phyloP scores from a whole-genome alignment of 2,113 vertebrate species.

The Microtus pennsylvanicus region DNA sequence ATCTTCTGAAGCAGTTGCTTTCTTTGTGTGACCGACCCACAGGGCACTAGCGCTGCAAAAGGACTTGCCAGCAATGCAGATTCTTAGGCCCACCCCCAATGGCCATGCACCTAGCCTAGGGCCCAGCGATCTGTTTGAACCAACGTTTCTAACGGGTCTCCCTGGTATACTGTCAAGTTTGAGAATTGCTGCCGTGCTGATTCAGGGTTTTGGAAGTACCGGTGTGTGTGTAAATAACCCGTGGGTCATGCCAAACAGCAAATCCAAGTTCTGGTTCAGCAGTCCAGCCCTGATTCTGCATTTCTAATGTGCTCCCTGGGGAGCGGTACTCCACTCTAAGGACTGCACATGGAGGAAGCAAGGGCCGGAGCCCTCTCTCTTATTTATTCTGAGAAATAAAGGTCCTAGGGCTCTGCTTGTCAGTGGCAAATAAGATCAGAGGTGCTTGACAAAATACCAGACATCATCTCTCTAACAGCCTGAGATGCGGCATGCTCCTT shows the following conservation, averaged over 20 bases:
- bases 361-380: neutral
- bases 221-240: neutral
- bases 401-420: neutral
- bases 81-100: neutral
- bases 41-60: neutral
- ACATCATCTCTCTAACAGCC: constrained; percentile 49
- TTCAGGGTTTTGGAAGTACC: constrained; percentile 17
- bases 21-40: neutral
- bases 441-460: constrained; percentile 10
- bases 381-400: neutral
- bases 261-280: constrained; percentile 15
- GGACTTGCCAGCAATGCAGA: neutral
- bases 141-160: neutral
- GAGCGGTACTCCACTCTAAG: neutral
- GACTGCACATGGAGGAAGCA: neutral
- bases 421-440: neutral
- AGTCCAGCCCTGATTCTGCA: neutral
- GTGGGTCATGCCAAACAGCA: neutral
- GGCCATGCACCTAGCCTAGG: neutral
- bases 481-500: constrained; percentile 16
- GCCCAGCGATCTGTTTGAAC: neutral
- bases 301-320: neutral
- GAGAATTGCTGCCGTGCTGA: neutral
- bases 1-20: neutral
- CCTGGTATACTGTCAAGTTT: neutral